Evolutionary conservation across 2,797 vertebrate genomes (phyloP), one percentile per base, ranked within the genome.

Genomic region (Myotis myotis): DNA sequence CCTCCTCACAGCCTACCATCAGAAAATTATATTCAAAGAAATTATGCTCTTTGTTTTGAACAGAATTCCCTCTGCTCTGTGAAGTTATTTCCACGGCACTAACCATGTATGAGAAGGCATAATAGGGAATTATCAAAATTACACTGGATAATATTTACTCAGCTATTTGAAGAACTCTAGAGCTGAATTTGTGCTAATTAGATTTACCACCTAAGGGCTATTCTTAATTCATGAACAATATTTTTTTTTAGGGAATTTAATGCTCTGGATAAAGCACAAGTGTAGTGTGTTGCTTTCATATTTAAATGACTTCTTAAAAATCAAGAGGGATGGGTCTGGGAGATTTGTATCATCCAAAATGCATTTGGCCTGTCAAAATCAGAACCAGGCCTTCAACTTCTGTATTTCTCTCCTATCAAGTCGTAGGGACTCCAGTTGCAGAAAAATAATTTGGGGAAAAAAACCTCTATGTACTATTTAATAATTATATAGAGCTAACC

Each of bases 201-300:
- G 95, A 97, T 96, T 97, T 66, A 55, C 90, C 71, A 22, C 70
- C 89, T 93, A 97, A 96, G 79, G 94, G 94, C 74, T 57, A 66
- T 86, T 89, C 94, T 96, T 97, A 97, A 97, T 96, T 98, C 81
- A 3, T 0, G 47, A 84, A 93, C 95, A 97, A 82, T 89, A 82
- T 89, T 96, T 97, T 97, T 97, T 97, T 97, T 95, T 93, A 86
- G 79, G 97, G 86, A 90, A 81, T 95, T 97, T 95, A 96, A 86
- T 79, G 64, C 86, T 90, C n/a, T 64, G 81, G 91, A 97, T 78
- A 80, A 97, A 97, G 83, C 80, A 89, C 64, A 91, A 96, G 60
- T n/a, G 0, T 0, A 55, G 28, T 23, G 13, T 82, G 5, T 33
- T n/a, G 23, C 3, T 70, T 84, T 60, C 78, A 93, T 41, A 30